These are phyloP conservation scores for Dynastes maya DNA, from an alignment of 2,888 invertebrate genomes.

Conservation along the genomic window DNA sequence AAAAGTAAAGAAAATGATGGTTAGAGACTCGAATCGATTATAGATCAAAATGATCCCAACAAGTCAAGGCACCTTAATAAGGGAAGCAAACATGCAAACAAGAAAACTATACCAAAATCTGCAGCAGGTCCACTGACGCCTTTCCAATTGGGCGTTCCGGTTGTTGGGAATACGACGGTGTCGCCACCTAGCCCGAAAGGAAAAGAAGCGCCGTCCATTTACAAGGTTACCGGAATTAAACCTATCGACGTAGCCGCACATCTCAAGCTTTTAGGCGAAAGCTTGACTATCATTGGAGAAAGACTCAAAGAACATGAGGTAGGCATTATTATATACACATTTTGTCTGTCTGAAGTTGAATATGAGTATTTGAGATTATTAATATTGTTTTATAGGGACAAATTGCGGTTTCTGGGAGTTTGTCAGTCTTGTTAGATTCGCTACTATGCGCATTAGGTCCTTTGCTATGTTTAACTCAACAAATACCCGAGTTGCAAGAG, in stretches of 20 bases:
- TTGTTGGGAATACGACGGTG: slow-evolving; percentile 63
- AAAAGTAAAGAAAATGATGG: slow-evolving; percentile 6
- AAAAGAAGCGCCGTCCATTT: slow-evolving; percentile 67
- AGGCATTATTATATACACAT: slow-evolving; percentile 42
- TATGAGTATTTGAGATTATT: not conserved
- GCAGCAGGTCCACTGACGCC: slow-evolving; percentile 48
- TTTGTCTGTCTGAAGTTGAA: not conserved
- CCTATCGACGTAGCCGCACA: slow-evolving; percentile 95
- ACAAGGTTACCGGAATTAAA: slow-evolving; percentile 82
- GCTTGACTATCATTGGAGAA: slow-evolving; percentile 93
- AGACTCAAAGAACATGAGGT: slow-evolving; percentile 94
- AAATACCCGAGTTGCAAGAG: slow-evolving; percentile 83
- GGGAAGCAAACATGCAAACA: slow-evolving; percentile 48
- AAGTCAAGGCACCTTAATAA: slow-evolving; percentile 44
- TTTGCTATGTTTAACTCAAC: slow-evolving; percentile 87
- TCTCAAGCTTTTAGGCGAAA: slow-evolving; percentile 92
- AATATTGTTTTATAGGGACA: slow-evolving; percentile 79
- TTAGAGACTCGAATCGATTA: slow-evolving; percentile 40
- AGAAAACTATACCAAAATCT: slow-evolving; percentile 47
- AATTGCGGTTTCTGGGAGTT: slow-evolving; percentile 94
- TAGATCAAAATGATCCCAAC: slow-evolving; percentile 48
- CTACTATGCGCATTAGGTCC: slow-evolving; percentile 93
- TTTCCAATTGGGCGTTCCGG: slow-evolving; percentile 67
- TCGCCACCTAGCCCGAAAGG: slow-evolving; percentile 68
- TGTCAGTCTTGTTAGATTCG: slow-evolving; percentile 94